Base-by-base conservation (phyloP, 2,797 vertebrate species). In the Halcyon chelicuti region DNA sequence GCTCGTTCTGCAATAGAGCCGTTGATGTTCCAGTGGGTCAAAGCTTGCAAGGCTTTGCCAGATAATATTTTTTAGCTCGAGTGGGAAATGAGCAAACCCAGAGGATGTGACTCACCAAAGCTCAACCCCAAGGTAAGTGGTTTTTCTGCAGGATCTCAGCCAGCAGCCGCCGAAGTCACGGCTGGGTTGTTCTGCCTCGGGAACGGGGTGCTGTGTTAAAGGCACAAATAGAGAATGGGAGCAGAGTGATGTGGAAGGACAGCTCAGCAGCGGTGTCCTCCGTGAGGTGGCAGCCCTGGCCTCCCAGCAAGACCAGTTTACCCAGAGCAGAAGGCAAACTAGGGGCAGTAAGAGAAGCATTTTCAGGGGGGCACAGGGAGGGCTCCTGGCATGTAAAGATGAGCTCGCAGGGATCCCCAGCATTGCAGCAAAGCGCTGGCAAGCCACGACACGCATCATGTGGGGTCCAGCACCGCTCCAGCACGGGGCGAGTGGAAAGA, bases 391-490 rank as follows among this genome's bases (percentile, higher is more conserved):
- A 0, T 7, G 3, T 19, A 14, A 33, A 23, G 25, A 11, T n/a
- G 54, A 44, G 16, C 47, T 83, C 22, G 0, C 3, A 20, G 62
- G 23, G 31, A 33, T 46, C n/a, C 19, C 35, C n/a, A 33, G 31
- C 10, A 6, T 14, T 25, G 12, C 63, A 73, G 51, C 35, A 10
- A 51, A 35, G 33, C 37, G 2, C 35, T 63, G 66, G 5, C 31
- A 33, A 52, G 26, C 11, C 62, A 44, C 8, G 66, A 16, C 28
- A 31, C 14, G 2, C 3, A 1, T 5, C 54, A 2, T 2, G 12
- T 40, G 14, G 4, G 40, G 49, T 37, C 23, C 42, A 60, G 79
- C 66, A 37, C 71, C 10, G 10, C 51, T 35, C 25, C 14, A 21
- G 70, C 10, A 13, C 1, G 19, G 20, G 31, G 12, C 9, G 74